Evolutionary conservation across 2,888 invertebrate species (phyloP), one percentile per base, ranked within the genome.

Genomic region (Melieria crassipennis): DNA sequence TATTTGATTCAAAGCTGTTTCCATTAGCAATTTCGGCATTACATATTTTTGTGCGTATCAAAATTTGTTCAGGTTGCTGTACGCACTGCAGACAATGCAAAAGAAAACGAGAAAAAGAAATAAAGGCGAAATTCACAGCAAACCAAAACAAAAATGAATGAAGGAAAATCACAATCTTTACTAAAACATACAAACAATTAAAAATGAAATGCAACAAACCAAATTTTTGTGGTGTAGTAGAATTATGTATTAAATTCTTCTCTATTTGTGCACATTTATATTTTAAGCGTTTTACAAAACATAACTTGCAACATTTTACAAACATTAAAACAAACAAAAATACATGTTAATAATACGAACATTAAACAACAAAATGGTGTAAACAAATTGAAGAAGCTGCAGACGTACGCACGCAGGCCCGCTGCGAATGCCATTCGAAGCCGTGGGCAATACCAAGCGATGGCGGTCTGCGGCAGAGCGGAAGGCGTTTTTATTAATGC

Each of bases 181-280:
- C 50, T 7, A 55, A 9, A 11, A 45, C 7, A 46, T 46, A 46
- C 46, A 46, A 6, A 13, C 52, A 43, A n/a, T 30, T 47, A 9
- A n/a, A 68, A 61, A 60, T 43, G 7, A 42, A 61, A 50, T 11
- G 9, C 30, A 62, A 62, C 10, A n/a, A 69, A 13, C 13, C 4
- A 52, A 10, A 42, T 69, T 46, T 69, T 7, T 69, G 52, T 61
- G 46, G 61, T 62, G 46, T 69, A 46, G 47, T 69, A 69, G 55
- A 69, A 69, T 61, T 68, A 68, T 45, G 52, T 61, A 61, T 68
- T 52, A 62, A 10, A 50, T 62, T 42, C 47, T 61, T 69, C 55
- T 60, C 68, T 69, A 61, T 69, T 43, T 55, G 61, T 62, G 52
- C 55, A 69, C 52, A 69, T 68, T 60, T 67, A 58, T 67, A 67